phyloP scores from a whole-genome alignment of 1,140 invertebrate genomes.

The Penaeus japonicus region DNA sequence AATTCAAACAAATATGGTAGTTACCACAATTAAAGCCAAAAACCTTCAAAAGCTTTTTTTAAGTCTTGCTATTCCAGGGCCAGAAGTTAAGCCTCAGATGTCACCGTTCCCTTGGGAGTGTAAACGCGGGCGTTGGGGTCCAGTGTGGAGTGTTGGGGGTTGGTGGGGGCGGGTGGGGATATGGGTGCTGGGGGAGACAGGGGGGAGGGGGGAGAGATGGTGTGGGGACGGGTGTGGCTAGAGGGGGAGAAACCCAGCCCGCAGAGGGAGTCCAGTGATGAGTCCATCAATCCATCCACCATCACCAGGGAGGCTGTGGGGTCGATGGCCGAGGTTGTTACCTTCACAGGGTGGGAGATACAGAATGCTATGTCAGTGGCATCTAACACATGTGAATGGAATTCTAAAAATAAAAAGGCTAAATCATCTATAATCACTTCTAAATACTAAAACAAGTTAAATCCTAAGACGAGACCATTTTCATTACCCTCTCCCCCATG shows the following conservation, averaged over 20 bases:
- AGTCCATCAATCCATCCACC: constrained; percentile 54
- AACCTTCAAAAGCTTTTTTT: no score
- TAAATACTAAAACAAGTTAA: not conserved
- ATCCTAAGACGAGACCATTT: not conserved
- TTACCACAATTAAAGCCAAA: no score
- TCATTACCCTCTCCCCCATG: no score
- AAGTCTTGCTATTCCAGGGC: no score
- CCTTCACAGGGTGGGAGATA: not conserved
- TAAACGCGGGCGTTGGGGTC: constrained; percentile 93
- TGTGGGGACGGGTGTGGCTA: constrained; percentile 48
- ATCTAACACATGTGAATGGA: not conserved
- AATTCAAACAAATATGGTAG: constrained; percentile 1
- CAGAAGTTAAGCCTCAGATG: constrained; percentile 30
- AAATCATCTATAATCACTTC: not conserved
- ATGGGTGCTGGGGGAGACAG: constrained; percentile 48
- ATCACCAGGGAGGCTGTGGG: constrained; percentile 29
- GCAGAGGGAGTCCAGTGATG: constrained; percentile 69
- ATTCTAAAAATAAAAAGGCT: not conserved
- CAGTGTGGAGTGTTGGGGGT: constrained; percentile 72
- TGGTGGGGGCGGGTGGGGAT: constrained; percentile 47
- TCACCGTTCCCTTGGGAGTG: constrained; percentile 74
- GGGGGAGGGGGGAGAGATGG: constrained; percentile 21
- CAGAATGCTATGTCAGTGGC: not conserved
- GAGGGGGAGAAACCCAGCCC: constrained; percentile 61
- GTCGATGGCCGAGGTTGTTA: constrained; percentile 43